Evolutionary conservation across 2,797 vertebrate genomes (phyloP).

Genomic region (Sarcophilus harrisii): DNA sequence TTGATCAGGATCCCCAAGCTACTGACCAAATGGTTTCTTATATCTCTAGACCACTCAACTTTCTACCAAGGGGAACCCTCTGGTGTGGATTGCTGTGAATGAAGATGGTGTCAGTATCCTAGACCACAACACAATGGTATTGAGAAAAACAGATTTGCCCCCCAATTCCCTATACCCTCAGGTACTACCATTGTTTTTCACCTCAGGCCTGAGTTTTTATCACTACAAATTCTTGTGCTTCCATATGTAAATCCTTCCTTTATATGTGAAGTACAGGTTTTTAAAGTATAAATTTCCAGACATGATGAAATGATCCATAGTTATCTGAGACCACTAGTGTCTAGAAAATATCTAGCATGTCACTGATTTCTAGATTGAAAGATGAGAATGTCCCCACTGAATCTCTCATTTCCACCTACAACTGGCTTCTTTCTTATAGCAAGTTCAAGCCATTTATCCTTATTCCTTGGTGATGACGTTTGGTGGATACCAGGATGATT

Average conservation of each 20-base stretch:
- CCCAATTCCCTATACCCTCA: constrained; percentile 5
- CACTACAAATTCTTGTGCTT: neutral
- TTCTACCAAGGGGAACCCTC: constrained; percentile 86
- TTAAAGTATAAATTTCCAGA: constrained; percentile 5
- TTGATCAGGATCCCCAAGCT: constrained; percentile 20
- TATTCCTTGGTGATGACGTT: constrained; percentile 94
- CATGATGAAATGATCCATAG: constrained; percentile 14
- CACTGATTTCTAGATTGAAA: neutral
- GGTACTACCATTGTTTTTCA: neutral
- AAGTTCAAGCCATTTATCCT: constrained; percentile 89
- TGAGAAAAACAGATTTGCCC: constrained; percentile 55
- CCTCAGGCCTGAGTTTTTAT: constrained; percentile 21
- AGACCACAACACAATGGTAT: constrained; percentile 93
- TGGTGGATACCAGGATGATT: constrained; percentile 94
- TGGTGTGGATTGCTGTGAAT: constrained; percentile 95
- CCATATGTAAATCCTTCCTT: constrained; percentile 5
- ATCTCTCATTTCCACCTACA: constrained; percentile 55
- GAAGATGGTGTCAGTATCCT: constrained; percentile 95
- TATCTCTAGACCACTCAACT: constrained; percentile 89
- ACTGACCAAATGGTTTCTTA: constrained; percentile 52
- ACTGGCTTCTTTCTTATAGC: constrained; percentile 85
- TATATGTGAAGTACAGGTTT: neutral
- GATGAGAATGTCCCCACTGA: neutral
- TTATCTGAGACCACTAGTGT: constrained; percentile 11
- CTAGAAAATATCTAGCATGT: neutral